These are phyloP conservation scores for Diplogasteroides magnus DNA, from an alignment of 1,140 invertebrate genomes.

Conservation along the genomic window DNA sequence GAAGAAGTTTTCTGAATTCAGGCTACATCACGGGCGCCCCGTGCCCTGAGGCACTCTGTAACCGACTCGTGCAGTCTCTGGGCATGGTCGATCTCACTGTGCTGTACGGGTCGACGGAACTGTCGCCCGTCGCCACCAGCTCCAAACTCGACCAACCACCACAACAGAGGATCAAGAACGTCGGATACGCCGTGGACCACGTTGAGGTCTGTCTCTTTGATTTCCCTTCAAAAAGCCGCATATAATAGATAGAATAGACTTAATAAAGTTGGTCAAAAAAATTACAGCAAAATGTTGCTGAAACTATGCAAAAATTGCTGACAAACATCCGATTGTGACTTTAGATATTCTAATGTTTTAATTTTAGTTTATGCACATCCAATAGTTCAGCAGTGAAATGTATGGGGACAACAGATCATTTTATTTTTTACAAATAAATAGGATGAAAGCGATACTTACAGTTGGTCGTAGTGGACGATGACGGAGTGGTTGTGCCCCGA, in stretches of 20 bases:
- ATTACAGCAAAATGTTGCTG: no score
- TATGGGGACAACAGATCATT: no score
- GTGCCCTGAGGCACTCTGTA: constrained; percentile 65
- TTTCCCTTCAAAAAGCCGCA: no score
- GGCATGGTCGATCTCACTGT: constrained; percentile 26
- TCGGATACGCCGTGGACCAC: constrained; percentile 73
- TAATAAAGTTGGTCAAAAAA: no score
- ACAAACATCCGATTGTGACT: no score
- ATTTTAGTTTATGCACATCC: no score
- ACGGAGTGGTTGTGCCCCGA: constrained; percentile 68
- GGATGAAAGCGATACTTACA: background rate
- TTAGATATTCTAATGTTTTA: background rate
- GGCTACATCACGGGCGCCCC: constrained; percentile 68
- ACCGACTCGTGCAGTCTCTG: constrained; percentile 22
- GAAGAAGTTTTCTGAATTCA: no score
- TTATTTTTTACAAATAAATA: no score
- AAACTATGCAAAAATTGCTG: no score
- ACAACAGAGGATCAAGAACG: constrained; percentile 66
- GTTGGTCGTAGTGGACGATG: constrained; percentile 64
- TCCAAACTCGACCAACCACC: constrained; percentile 63
- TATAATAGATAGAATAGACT: no score
- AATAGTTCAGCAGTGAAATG: no score
- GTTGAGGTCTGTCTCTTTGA: no score
- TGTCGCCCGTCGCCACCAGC: constrained; percentile 65
- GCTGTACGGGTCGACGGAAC: constrained; percentile 78